phyloP scores from a whole-genome alignment of 2,888 invertebrate species.

The Pristionchus entomophagus region DNA sequence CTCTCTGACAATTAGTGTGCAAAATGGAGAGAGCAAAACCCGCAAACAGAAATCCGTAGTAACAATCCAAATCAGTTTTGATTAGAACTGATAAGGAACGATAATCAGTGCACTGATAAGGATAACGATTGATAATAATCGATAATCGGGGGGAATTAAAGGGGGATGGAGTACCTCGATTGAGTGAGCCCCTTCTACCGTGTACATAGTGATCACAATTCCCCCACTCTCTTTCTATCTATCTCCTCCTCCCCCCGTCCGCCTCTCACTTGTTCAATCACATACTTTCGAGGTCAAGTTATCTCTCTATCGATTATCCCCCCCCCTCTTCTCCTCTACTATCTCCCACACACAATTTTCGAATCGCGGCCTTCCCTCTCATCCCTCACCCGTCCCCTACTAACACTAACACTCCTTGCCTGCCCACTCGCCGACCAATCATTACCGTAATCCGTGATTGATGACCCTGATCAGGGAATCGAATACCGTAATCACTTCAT shows the following conservation, averaged over 20 bases:
- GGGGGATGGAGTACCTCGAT: slow-evolving; percentile 20
- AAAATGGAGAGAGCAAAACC: too few relatives aligned
- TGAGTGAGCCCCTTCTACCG: not conserved
- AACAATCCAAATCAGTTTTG: too few relatives aligned
- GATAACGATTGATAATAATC: too few relatives aligned
- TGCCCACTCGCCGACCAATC: not conserved
- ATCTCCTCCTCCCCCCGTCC: too few relatives aligned
- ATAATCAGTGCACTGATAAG: too few relatives aligned
- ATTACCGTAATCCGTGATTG: slow-evolving; percentile 26
- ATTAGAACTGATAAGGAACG: too few relatives aligned
- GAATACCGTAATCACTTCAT: slow-evolving; percentile 46
- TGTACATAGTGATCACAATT: slow-evolving; percentile 28
- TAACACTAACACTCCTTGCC: slow-evolving; percentile 10
- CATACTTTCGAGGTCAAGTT: slow-evolving; percentile 47
- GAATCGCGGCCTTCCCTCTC: slow-evolving; percentile 21
- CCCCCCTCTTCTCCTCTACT: not conserved
- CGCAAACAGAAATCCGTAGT: too few relatives aligned
- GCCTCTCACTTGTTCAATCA: slow-evolving; percentile 45
- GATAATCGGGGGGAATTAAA: not conserved
- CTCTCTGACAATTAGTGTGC: too few relatives aligned
- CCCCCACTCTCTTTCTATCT: not conserved
- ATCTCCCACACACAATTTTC: slow-evolving; percentile 25
- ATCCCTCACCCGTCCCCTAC: slow-evolving; percentile 6
- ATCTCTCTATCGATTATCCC: slow-evolving; percentile 46
- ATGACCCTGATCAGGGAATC: not conserved